These are phyloP conservation scores for Drosophila tripunctata DNA, from an alignment of 2,888 invertebrate genomes.

Conservation along the genomic window DNA sequence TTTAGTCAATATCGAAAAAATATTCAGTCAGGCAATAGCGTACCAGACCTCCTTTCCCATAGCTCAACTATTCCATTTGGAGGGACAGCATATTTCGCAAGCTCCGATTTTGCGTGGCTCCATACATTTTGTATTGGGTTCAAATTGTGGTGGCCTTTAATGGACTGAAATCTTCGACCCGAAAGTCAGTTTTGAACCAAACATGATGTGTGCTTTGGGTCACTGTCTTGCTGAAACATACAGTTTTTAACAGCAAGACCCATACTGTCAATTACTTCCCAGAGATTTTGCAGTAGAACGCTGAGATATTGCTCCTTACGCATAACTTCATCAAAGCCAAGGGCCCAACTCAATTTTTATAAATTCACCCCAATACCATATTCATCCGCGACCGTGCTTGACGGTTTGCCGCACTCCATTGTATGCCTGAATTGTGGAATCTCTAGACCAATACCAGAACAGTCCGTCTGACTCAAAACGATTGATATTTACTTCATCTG, in stretches of 20 bases:
- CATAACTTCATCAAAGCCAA: neutral
- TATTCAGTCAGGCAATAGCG: too few species aligned
- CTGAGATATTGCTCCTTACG: neutral
- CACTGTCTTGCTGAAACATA: neutral
- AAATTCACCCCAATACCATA: neutral
- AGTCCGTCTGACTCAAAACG: neutral
- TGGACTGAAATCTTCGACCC: neutral
- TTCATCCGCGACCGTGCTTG: neutral
- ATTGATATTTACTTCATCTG: neutral
- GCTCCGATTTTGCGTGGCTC: slow-evolving; percentile 13
- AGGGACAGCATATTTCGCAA: slow-evolving; percentile 11
- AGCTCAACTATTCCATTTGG: slow-evolving; percentile 8
- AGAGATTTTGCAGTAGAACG: neutral
- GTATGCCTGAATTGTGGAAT: neutral
- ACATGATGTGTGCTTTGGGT: neutral
- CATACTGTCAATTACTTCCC: neutral
- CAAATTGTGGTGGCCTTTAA: slow-evolving; percentile 30
- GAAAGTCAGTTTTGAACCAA: neutral
- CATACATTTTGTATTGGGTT: slow-evolving; percentile 33
- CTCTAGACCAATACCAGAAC: slow-evolving; percentile 1
- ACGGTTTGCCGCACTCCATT: neutral
- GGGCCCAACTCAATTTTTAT: neutral
- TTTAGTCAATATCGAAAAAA: too few species aligned
- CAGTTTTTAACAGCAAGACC: neutral
- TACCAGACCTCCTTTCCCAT: neutral